Percentiles rank a stretch among this genome's conserved stretches.
Evolutionary conservation across 2,888 invertebrate species (phyloP).

Genomic region (Sepiola atlantica): DNA sequence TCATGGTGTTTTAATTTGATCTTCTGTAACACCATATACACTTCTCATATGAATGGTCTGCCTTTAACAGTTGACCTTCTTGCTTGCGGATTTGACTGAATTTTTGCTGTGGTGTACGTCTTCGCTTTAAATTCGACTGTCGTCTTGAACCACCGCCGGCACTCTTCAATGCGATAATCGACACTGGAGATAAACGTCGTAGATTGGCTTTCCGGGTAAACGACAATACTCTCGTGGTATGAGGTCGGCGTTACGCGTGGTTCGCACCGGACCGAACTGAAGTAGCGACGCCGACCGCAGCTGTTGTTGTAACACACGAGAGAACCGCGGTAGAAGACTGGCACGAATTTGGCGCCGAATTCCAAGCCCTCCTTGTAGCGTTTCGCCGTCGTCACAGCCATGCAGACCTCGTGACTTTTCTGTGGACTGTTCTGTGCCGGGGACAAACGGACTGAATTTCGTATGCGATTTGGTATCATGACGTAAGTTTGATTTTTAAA

Average conservation of each 20-base stretch:
- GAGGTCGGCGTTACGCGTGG: constrained; percentile 62
- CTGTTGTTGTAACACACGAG: constrained; percentile 59
- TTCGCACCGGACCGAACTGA: constrained; percentile 65
- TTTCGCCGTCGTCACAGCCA: constrained; percentile 61
- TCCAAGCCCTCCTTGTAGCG: constrained; percentile 62
- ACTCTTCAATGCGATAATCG: constrained; percentile 66
- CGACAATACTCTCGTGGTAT: constrained; percentile 64
- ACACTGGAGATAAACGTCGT: constrained; percentile 62
- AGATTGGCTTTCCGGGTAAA: constrained; percentile 62
- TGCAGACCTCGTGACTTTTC: constrained; percentile 56
- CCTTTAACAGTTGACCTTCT: background rate
- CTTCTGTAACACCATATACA: too few species aligned
- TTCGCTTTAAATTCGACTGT: constrained; percentile 66
- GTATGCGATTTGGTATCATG: background rate
- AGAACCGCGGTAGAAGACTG: constrained; percentile 61
- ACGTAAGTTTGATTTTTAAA: background rate
- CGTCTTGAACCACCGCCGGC: constrained; percentile 68
- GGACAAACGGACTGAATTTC: background rate
- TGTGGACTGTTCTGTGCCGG: constrained; percentile 60
- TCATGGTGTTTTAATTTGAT: too few species aligned
- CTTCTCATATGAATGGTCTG: background rate
- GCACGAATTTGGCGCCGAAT: constrained; percentile 62
- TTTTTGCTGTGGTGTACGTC: constrained; percentile 62
- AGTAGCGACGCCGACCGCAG: constrained; percentile 61
- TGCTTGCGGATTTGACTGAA: constrained; percentile 44